Evolutionary conservation across 1,140 invertebrate genomes (phyloP), one percentile per base, ranked within the genome.

Genomic region (Drosophila guanche): DNA sequence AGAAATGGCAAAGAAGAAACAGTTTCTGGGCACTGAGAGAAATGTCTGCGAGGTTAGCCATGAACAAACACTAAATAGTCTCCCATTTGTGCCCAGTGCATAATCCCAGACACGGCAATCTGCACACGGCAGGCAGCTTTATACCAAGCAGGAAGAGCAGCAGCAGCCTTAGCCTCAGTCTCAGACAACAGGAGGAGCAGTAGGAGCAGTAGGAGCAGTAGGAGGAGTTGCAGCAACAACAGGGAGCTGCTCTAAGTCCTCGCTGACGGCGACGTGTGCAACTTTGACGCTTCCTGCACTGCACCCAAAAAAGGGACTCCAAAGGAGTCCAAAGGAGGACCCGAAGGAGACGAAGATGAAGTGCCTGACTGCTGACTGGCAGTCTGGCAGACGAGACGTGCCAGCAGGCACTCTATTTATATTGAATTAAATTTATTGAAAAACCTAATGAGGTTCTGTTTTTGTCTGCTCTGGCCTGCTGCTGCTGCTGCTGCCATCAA

Each of bases 361-460:
- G 81, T 85, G 80, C 59, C 81, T 55, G 42, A 63, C 62, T 62
- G 65, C 65, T 55, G 71, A 71, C 60, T 50, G 78, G 62, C 70
- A 79, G 66, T 27, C 45, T 14, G 29, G 29, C 23, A 27, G 22
- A 27, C 14, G 25, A 22, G 14, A 29, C 53, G n/a, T 16, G 12
- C 22, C 8, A 69, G 55, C 25, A 47, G 37, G 65, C 80, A 86
- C 67, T 86, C 67, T 69, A 86, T 77, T 72, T 62, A 73, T 84
- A 86, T 85, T 85, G 83, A 81, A 85, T 81, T 85, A 86, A 86
- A 85, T 86, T 85, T 85, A 86, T 86, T 77, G 81, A 86, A 86
- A 83, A 86, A 86, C 75, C 72, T 86, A 86, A 85, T 86, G 83
- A 85, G 81, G 61, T 74, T 61, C 16, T 1, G 16, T 1, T 20